These are phyloP conservation scores for Esperia sulphurella DNA, from an alignment of 2,888 invertebrate genomes.

Conservation along the genomic window DNA sequence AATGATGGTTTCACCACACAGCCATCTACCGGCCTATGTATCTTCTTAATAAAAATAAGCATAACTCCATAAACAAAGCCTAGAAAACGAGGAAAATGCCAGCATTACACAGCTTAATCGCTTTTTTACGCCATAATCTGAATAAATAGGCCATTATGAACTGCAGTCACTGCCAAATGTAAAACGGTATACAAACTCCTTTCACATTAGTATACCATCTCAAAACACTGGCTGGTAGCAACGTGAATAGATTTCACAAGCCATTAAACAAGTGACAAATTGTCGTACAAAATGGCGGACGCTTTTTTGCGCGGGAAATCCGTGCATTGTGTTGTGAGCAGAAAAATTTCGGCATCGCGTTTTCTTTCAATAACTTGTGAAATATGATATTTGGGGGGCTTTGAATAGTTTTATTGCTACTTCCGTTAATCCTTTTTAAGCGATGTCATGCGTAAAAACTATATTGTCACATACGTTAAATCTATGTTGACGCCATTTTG, in stretches of 20 bases:
- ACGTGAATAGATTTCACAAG: constrained; percentile 77
- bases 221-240: constrained; percentile 34
- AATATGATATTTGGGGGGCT: constrained; percentile 46
- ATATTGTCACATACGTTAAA: too few relatives aligned
- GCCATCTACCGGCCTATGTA: too few relatives aligned
- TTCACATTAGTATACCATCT: constrained; percentile 31
- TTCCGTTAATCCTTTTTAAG: constrained; percentile 56
- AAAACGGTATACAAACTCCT: constrained; percentile 23
- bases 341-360: constrained; percentile 55
- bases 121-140: constrained; percentile 12
- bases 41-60: not conserved
- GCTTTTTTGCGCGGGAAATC: constrained; percentile 63
- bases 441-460: too few relatives aligned
- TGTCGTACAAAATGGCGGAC: constrained; percentile 66
- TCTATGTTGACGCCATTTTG: too few relatives aligned
- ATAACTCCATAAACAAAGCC: not conserved
- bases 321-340: constrained; percentile 39
- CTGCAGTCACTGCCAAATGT: constrained; percentile 25
- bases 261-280: constrained; percentile 82
- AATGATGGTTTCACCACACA: too few relatives aligned
- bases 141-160: constrained; percentile 18
- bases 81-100: constrained; percentile 2
- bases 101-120: constrained; percentile 10
- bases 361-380: constrained; percentile 66
- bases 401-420: constrained; percentile 54